Evolutionary conservation across 2,113 vertebrate species (phyloP), one percentile per base, ranked within the genome.

Genomic region (Setophaga petechia): DNA sequence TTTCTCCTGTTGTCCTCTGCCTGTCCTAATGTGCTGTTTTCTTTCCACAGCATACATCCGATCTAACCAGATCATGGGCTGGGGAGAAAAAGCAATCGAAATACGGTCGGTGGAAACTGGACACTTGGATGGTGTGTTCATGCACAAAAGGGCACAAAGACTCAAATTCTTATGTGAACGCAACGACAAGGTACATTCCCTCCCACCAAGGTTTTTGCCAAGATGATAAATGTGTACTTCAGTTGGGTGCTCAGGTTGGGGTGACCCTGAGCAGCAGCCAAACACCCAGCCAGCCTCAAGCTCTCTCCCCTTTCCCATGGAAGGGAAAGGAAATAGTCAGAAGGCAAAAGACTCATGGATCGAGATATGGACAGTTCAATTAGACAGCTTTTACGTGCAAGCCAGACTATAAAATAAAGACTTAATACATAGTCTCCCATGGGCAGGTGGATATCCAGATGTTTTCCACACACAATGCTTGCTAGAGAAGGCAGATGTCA

Each of bases 41-140:
- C 71, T 95, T 68, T 93, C 62, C 81, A 82, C 95, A 99, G 99
- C 99, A 1, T 99, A 99, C 96, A 99, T 99, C 86, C 98, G 99
- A 35, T 99, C 99, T 78, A 99, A 99, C 96, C 99, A 99, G 98
- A 99, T 99, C 77, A 99, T 99, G 99, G 99, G 99, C 90, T 99
- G 99, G 99, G 99, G 99, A 49, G 99, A 99, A 97, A 99, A 99
- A 96, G 99, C 99, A 85, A 99, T 99, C 0, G 99, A 99, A 95
- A 99, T 99, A 95, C 99, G 99, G 46, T 99, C 99, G 1, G 99
- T 99, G 97, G 99, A 99, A 95, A 99, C 99, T 1, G 99, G 99
- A 24, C 99, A 99, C 84, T 97, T 99, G 97, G 99, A 99, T 10
- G 99, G 99, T 9, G 99, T 99, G 72, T 99, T 99, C 97, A 99